Conservation (phyloP, 2,113 vertebrate species). For the Polyodon spathula region DNA sequence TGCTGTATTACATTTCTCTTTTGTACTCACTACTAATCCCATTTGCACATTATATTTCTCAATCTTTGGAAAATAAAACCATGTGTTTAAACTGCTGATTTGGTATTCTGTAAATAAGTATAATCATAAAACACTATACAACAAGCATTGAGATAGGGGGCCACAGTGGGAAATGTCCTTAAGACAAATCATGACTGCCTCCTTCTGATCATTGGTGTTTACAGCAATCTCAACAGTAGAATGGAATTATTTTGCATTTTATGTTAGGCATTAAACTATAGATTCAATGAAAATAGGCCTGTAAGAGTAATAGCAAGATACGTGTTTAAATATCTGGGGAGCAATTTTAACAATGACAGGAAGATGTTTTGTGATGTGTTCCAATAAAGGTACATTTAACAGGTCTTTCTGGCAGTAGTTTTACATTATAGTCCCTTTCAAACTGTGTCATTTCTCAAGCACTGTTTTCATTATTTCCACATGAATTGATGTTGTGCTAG, state of each 20-base stretch:
- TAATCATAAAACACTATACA: not conserved
- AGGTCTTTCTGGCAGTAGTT: conserved; percentile 8
- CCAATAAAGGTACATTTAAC: conserved; percentile 5
- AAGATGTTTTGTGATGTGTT: conserved; percentile 4
- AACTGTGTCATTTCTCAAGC: not conserved
- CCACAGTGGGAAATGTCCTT: not conserved
- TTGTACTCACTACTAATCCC: no score
- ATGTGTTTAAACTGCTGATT: not conserved
- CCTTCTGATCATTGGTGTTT: conserved; percentile 8
- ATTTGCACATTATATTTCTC: no score
- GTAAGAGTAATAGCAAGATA: conserved; percentile 5
- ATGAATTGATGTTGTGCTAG: not conserved
- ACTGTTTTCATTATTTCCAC: conserved; percentile 11
- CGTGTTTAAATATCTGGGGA: conserved; percentile 12
- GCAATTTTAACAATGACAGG: conserved; percentile 17
- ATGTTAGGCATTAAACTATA: not conserved
- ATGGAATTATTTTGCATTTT: conserved; percentile 12
- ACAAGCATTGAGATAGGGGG: not conserved
- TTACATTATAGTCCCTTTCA: not conserved
- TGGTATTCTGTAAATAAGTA: not conserved
- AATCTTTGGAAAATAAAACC: no score
- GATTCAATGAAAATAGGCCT: conserved; percentile 7
- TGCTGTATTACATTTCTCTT: no score
- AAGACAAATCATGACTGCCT: conserved; percentile 13
- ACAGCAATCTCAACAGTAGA: conserved; percentile 9